Base-by-base conservation (phyloP, 2,888 invertebrate genomes). In the Cerceris rybyensis region DNA sequence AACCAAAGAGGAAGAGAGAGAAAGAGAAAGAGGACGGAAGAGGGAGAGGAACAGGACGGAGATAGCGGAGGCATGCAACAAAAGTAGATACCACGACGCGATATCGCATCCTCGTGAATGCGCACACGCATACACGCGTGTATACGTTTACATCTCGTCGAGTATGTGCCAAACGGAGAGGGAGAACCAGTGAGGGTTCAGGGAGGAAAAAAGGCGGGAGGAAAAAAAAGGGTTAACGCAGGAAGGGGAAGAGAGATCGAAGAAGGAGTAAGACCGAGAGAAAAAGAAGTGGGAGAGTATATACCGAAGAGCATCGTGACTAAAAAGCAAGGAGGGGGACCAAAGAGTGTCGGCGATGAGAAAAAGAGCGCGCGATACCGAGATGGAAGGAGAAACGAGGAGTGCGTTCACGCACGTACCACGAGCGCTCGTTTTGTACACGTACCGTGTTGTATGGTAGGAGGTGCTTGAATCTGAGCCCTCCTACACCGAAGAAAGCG, bases 61-160 rank as follows among this genome's bases (percentile, higher is more conserved):
- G 80, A 82, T 79, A 84, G 77, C 80, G 75, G 13, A 81, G 82
- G 87, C 86, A 86, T 81, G 86, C 83, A 85, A 82, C 82, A 85
- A 82, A 84, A 84, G 85, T 72, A 85, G 86, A 86, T 86, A 86
- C 80, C 81, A 83, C 77, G 57, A 72, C 72, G 55, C 65, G 86
- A 85, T 86, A 87, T 82, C 84, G 79, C 73, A 65, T 60, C 58
- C 55, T 52, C 49, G 75, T 69, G 72, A 64, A 65, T 39, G 42
- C 58, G 63, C 54, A n/a, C 70, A 70, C 71, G 69, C 50, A 58
- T 49, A 61, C 28, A 43, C 17, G 13, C n/a, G 52, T 8, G 16
- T 60, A 52, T 50, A 52, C 71, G 42, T 14, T 28, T 61, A 65
- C 55, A 14, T 59, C 11, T 7, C 13, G 13, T 28, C 57, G n/a